These are phyloP conservation scores for Lingula anatina DNA, from an alignment of 2,888 invertebrate species.

Conservation along the genomic window DNA sequence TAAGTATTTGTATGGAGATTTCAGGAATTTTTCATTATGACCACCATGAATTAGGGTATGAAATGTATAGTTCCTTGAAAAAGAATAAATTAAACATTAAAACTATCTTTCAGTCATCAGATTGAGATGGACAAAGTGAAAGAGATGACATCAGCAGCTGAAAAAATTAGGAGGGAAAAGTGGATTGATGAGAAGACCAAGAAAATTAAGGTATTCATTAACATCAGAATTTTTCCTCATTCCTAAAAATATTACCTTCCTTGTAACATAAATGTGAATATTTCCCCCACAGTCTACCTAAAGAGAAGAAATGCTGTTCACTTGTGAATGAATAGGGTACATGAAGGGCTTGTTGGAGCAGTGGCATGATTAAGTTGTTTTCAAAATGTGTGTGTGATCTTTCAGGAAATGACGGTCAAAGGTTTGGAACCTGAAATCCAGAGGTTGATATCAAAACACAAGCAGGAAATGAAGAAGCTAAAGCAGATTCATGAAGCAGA, in stretches of 20 bases:
- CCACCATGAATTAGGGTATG: background rate
- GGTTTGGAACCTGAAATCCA: conserved; percentile 53
- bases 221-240: too few species aligned
- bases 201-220: conserved; percentile 52
- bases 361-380: too few species aligned
- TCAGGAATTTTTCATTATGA: background rate
- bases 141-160: conserved; percentile 51
- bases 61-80: background rate
- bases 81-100: too few species aligned
- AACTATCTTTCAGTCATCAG: conserved; percentile 41
- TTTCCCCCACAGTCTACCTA: too few species aligned
- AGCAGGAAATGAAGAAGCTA: conserved; percentile 48
- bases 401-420: conserved; percentile 53
- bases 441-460: conserved; percentile 51
- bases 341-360: too few species aligned
- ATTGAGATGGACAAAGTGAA: conserved; percentile 49
- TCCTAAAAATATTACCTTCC: too few species aligned
- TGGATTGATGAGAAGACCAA: conserved; percentile 54
- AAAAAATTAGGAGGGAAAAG: conserved; percentile 51
- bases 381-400: too few species aligned
- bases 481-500: conserved; percentile 51
- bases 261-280: too few species aligned
- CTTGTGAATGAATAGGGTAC: too few species aligned
- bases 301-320: too few species aligned
- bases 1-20: background rate